Base-by-base conservation (phyloP, 2,113 vertebrate genomes). In the Catharus fuscescens region DNA sequence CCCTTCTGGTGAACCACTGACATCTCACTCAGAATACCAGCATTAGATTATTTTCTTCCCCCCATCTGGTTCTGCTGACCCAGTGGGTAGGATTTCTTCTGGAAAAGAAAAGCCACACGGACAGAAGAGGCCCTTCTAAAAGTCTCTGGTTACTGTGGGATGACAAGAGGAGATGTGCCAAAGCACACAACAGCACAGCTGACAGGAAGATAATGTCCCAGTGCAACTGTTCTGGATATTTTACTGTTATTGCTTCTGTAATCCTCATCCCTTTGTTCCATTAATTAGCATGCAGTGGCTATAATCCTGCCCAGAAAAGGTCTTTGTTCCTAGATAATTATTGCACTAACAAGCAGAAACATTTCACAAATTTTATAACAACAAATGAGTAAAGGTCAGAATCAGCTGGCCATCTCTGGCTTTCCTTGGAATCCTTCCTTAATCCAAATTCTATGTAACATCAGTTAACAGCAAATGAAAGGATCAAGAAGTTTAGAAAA, bases 171-270 rank as follows among this genome's bases (percentile, higher is more conserved):
- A 93, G 78, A 90, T 1, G 47, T 60, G 94, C 85, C 92, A 96
- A 94, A 82, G 67, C 79, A 83, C 73, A 89, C 80, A 92, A 3
- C 65, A 77, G 78, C 66, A 36, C 78, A 83, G 87, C 81, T 88
- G 90, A 83, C 74, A 83, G 79, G 50, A 67, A 56, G 38, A 93
- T 66, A 83, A 88, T 36, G 66, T 59, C 87, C 78, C 12, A 5
- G 15, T 24, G 59, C 54, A 82, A 96, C 82, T 52, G n/a, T 8
- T 88, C 71, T 59, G 88, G 90, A 45, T 77, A 53, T 73, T 86
- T 95, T 67, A 90, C 85, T 94, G 76, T 92, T 94, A 96, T 66
- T 88, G 67, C 87, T 83, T 86, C 90, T 74, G 17, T 60, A 90
- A 88, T 78, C 74, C 76, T 80, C 90, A 74, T 56, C 34, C 77